phyloP scores from a whole-genome alignment of 2,888 invertebrate genomes.

The Emmelina monodactyla region DNA sequence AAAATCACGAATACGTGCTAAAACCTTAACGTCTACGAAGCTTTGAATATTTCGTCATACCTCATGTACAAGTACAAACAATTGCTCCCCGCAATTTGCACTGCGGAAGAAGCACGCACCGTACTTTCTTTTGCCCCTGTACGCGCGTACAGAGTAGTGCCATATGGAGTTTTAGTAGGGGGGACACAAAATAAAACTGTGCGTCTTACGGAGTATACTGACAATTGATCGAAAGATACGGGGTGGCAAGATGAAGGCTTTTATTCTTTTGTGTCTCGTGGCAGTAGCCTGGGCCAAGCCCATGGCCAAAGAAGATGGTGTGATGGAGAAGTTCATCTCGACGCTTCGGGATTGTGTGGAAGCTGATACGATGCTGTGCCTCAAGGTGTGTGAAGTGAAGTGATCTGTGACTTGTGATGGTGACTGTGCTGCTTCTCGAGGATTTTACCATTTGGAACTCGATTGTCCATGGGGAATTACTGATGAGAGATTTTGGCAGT shows the following conservation, averaged over 20 bases:
- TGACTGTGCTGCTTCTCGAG: too few species aligned
- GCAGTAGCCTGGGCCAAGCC: conserved; percentile 42
- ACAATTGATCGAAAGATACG: conserved; percentile 48
- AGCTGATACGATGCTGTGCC: conserved; percentile 72
- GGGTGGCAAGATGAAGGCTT: conserved; percentile 44
- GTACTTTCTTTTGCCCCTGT: conserved; percentile 29
- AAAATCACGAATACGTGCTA: not conserved
- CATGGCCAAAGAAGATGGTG: conserved; percentile 43
- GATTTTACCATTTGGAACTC: too few species aligned
- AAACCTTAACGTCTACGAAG: not conserved
- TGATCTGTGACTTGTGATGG: conserved; percentile 33
- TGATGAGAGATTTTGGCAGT: too few species aligned
- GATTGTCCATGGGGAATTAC: too few species aligned
- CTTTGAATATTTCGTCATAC: conserved; percentile 12
- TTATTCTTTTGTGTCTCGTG: conserved; percentile 37
- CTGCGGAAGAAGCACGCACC: conserved; percentile 2
- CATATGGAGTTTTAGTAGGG: conserved; percentile 45
- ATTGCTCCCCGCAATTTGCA: not conserved
- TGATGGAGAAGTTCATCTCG: conserved; percentile 42
- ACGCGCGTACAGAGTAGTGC: conserved; percentile 28
- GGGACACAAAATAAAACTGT: conserved; percentile 55
- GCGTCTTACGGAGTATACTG: conserved; percentile 35
- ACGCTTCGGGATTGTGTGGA: conserved; percentile 73
- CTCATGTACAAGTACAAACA: not conserved
- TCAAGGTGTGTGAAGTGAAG: conserved; percentile 72